A percentile compares a stretch with the other conserved stretches of the same genome.
Evolutionary conservation across 1,140 invertebrate species (phyloP).

Genomic region (Trichomalopsis sarcophagae): DNA sequence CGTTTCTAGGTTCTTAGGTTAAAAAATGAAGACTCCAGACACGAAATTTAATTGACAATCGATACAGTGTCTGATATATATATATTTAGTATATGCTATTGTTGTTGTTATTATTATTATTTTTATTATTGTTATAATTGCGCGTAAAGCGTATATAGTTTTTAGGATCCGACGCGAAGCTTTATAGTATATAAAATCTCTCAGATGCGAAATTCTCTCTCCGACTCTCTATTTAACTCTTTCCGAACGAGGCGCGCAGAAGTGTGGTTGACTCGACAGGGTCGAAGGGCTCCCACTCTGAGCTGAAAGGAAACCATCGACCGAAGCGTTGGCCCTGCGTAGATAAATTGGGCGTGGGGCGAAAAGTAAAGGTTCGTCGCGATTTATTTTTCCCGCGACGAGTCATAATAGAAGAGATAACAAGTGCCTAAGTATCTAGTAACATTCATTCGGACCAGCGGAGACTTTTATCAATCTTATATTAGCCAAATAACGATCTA

Average conservation of each 20-base stretch:
- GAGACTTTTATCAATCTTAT: constrained; percentile 69
- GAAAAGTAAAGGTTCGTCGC: constrained; percentile 29
- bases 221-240: neutral
- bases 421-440: constrained; percentile 75
- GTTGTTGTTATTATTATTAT: constrained; percentile 6
- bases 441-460: constrained; percentile 73
- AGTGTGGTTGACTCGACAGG: no score
- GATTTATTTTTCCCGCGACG: constrained; percentile 60
- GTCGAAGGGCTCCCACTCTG: neutral
- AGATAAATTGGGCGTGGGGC: neutral
- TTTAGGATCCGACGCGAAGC: neutral
- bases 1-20: neutral
- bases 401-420: constrained; percentile 69
- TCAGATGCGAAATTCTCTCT: neutral
- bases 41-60: neutral
- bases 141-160: neutral
- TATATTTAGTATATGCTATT: neutral
- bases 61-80: neutral
- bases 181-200: neutral
- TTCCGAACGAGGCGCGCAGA: neutral
- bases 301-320: neutral
- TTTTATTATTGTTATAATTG: neutral
- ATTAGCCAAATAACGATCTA: constrained; percentile 59
- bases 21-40: neutral
- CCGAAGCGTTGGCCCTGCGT: neutral